Base-by-base conservation (phyloP, 2,888 invertebrate genomes). In the Andrena marginata region DNA sequence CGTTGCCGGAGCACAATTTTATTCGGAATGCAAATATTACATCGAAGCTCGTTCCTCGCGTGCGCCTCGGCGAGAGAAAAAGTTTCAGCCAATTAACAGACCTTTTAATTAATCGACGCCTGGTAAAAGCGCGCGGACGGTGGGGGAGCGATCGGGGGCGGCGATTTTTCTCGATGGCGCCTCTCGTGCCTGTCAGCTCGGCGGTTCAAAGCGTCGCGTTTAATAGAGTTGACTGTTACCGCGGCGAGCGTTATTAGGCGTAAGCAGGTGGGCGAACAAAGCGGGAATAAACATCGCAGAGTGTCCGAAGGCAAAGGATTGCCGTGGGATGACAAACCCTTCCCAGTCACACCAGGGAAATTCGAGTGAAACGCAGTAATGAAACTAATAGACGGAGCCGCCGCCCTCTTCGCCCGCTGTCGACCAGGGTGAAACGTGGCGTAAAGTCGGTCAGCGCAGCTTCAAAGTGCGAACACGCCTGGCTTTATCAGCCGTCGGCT, bases 361-460 rank as follows among this genome's bases (percentile, higher is more conserved):
- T 85, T 82, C 85, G 69, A 73, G 82, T 51, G 81, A 80, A 83
- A 77, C 76, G 76, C 67, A 56, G 67, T 70, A 85, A 80, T 73
- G 87, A 86, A 88, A 88, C 80, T 88, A 86, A 85, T 88, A 85
- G 82, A 72, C 75, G 75, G 72, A 68, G 56, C 64, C 42, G 26
- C 63, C 67, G 42, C 42, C 59, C 51, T 49, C 63, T 20, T 10
- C 62, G 62, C 35, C 16, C 63, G 56, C 54, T 56, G 65, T 42
- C 72, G 73, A 62, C 49, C 35, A 49, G 69, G 71, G 82, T 84
- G 79, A 89, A 88, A 77, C 81, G 81, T 83, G 80, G 79, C 81
- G 82, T 78, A 86, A 87, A 89, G 80, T 89, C 86, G 85, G 83
- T 87, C 88, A 83, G 54, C 60, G 74, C 20, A 59, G 71, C 83